Evolutionary conservation across 2,888 invertebrate genomes (phyloP).

Genomic region (Anodontia alba): DNA sequence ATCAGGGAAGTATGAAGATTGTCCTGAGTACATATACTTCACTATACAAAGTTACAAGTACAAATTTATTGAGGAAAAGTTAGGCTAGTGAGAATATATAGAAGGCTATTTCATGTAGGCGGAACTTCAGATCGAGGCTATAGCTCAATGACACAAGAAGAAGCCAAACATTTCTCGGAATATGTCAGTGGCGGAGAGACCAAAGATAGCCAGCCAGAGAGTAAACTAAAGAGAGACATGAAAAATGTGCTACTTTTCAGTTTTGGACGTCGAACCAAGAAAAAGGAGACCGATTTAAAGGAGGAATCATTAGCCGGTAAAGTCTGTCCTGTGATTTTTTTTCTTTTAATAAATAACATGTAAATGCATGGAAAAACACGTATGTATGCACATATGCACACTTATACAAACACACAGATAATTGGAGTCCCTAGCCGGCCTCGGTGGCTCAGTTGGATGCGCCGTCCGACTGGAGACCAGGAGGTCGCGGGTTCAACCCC

Average conservation of each 20-base stretch:
- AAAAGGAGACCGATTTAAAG: slow-evolving; percentile 51
- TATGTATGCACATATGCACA: too few species aligned
- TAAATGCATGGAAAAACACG: too few species aligned
- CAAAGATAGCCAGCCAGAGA: slow-evolving; percentile 37
- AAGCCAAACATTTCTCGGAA: slow-evolving; percentile 78
- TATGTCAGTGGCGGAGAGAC: slow-evolving; percentile 54
- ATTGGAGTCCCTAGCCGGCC: too few species aligned
- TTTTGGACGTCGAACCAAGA: slow-evolving; percentile 64
- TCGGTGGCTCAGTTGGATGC: too few species aligned
- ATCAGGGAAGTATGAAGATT: too few species aligned
- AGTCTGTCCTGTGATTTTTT: background rate
- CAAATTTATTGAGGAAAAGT: too few species aligned
- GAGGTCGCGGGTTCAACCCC: too few species aligned
- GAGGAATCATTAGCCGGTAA: slow-evolving; percentile 41
- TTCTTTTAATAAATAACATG: too few species aligned
- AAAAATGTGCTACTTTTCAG: slow-evolving; percentile 70
- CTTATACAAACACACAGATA: too few species aligned
- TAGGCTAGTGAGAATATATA: background rate
- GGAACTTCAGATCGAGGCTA: slow-evolving; percentile 86
- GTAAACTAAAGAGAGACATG: slow-evolving; percentile 62
- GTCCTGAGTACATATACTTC: too few species aligned
- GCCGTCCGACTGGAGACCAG: too few species aligned
- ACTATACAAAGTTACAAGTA: too few species aligned
- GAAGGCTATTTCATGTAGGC: slow-evolving; percentile 46
- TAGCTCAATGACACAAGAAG: slow-evolving; percentile 86